Evolutionary conservation across 2,113 vertebrate genomes (phyloP).

Genomic region (Paraplagusia blochii): DNA sequence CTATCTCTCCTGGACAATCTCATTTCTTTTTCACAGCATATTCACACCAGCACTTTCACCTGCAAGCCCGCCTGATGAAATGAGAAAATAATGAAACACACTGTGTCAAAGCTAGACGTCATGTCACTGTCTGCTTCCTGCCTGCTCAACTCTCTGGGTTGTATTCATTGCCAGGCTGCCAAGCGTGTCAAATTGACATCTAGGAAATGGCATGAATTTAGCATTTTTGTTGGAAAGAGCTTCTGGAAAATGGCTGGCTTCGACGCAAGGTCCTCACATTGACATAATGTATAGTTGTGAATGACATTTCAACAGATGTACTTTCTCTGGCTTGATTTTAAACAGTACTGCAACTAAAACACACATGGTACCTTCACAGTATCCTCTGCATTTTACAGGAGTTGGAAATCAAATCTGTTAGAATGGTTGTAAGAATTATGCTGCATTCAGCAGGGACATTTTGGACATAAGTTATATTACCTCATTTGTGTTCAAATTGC

Average conservation of each 20-base stretch:
- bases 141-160: constrained; percentile 12
- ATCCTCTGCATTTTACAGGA: too few relatives aligned
- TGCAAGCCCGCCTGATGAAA: constrained; percentile 35
- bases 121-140: constrained; percentile 24
- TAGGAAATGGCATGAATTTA: too few relatives aligned
- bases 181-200: too few relatives aligned
- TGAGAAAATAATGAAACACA: constrained; percentile 53
- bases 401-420: too few relatives aligned
- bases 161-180: too few relatives aligned
- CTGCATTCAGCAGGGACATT: too few relatives aligned
- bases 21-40: background rate
- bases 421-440: too few relatives aligned
- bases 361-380: background rate
- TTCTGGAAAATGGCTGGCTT: constrained; percentile 18
- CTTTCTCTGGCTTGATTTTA: background rate
- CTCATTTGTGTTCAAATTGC: too few relatives aligned
- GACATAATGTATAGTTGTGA: constrained; percentile 4
- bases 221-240: too few relatives aligned
- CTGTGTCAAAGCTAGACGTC: constrained; percentile 15
- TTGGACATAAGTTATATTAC: too few relatives aligned
- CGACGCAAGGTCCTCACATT: constrained; percentile 16
- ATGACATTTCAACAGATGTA: constrained; percentile 27
- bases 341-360: background rate
- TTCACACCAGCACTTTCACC: background rate
- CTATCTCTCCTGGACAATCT: background rate